Conservation (phyloP, 2,888 invertebrate species). For the Choristoneura rosaceana region DNA sequence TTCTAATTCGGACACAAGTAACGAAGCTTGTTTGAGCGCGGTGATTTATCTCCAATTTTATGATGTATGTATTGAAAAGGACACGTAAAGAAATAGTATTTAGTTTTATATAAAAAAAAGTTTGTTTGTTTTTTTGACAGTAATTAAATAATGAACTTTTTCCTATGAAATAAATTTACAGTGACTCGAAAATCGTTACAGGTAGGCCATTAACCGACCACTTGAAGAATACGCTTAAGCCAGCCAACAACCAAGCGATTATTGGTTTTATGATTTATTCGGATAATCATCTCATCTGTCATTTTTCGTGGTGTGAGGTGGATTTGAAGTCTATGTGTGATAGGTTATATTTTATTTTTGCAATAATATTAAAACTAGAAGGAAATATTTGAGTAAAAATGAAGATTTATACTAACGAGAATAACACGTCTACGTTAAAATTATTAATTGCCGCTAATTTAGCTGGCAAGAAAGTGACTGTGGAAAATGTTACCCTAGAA, state of each 20-base stretch:
- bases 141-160: too few species aligned
- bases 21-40: not conserved
- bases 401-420: constrained; percentile 90
- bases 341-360: constrained; percentile 34
- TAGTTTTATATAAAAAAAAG: too few species aligned
- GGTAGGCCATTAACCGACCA: constrained; percentile 22
- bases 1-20: not conserved
- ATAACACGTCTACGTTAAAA: constrained; percentile 91
- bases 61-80: not conserved
- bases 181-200: constrained; percentile 11
- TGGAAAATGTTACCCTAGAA: constrained; percentile 86
- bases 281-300: constrained; percentile 19
- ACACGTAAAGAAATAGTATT: too few species aligned
- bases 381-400: constrained; percentile 74
- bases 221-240: not conserved
- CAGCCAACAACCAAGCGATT: too few species aligned
- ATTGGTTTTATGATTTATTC: not conserved
- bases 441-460: constrained; percentile 89
- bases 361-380: constrained; percentile 34
- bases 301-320: constrained; percentile 37
- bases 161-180: not conserved
- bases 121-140: too few species aligned
- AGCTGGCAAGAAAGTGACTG: constrained; percentile 83
- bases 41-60: not conserved
- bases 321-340: constrained; percentile 9